These are phyloP conservation scores for Vannuccia rotundouncinata DNA, from an alignment of 2,888 invertebrate species.

Conservation along the genomic window DNA sequence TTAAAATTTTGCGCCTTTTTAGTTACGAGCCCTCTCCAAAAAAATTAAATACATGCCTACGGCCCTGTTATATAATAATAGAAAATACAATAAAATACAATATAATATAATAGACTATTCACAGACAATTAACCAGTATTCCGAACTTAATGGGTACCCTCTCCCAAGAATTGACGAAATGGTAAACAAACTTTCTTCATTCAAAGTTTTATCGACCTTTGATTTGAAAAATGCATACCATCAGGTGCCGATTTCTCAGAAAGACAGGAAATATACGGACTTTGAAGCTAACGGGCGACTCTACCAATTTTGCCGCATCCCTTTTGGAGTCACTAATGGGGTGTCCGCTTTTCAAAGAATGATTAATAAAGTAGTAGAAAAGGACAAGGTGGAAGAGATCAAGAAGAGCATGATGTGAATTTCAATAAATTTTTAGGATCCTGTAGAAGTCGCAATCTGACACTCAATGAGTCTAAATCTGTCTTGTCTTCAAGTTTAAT, in stretches of 20 bases:
- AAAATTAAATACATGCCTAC: too few species aligned
- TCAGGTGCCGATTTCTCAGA: not conserved
- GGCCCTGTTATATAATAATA: too few species aligned
- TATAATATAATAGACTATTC: conserved; percentile 21
- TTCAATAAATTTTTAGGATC: not conserved
- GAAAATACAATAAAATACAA: too few species aligned
- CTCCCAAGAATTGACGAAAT: conserved; percentile 19
- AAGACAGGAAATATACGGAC: not conserved
- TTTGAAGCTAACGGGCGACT: not conserved
- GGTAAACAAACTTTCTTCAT: conserved; percentile 22
- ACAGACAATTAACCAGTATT: conserved; percentile 16
- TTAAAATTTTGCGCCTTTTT: too few species aligned
- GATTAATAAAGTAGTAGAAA: not conserved
- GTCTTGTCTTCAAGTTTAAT: not conserved
- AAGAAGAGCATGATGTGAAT: not conserved
- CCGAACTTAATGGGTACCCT: conserved; percentile 21
- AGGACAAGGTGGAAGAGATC: not conserved
- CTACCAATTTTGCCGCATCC: not conserved
- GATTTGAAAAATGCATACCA: conserved; percentile 8
- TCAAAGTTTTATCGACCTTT: conserved; percentile 17
- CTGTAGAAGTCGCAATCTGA: not conserved
- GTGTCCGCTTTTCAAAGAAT: not conserved
- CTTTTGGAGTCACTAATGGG: not conserved
- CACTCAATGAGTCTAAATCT: not conserved
- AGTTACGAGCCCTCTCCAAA: too few species aligned